These are phyloP conservation scores for Ophion ellenae DNA, from an alignment of 2,888 invertebrate species.

Conservation along the genomic window DNA sequence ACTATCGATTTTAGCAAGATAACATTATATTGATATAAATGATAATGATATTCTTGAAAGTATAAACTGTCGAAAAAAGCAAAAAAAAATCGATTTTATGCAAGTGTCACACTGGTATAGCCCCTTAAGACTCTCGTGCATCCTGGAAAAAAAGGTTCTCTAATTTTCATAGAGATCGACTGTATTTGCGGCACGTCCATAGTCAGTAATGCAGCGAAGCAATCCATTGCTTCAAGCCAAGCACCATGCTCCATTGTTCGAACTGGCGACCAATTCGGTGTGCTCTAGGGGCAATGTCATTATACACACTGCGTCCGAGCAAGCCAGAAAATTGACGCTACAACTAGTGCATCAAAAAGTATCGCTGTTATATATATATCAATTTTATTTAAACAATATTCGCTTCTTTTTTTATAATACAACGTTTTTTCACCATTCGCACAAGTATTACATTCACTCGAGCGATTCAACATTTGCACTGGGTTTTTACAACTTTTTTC, in stretches of 20 bases:
- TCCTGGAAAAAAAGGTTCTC: background rate
- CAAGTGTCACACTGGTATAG: too few species aligned
- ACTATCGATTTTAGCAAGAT: too few species aligned
- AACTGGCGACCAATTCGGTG: too few species aligned
- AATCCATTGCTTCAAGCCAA: background rate
- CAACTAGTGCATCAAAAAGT: background rate
- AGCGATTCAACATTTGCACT: constrained; percentile 59
- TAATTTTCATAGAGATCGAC: background rate
- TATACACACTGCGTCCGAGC: too few species aligned
- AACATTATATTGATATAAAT: too few species aligned
- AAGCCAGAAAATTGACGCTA: background rate
- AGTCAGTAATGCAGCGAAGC: background rate
- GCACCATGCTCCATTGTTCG: too few species aligned
- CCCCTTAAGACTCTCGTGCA: too few species aligned
- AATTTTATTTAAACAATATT: constrained; percentile 83
- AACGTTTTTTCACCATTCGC: constrained; percentile 75
- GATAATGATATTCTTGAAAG: too few species aligned
- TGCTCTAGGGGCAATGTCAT: too few species aligned
- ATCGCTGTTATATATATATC: constrained; percentile 72
- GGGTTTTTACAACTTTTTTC: constrained; percentile 54
- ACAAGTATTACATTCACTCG: constrained; percentile 52
- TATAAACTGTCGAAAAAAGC: too few species aligned
- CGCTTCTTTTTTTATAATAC: constrained; percentile 79
- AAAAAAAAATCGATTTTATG: too few species aligned
- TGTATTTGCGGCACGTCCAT: background rate